Evolutionary conservation across 2,888 invertebrate species (phyloP), one percentile per base, ranked within the genome.

Genomic region (Bombylius discolor): DNA sequence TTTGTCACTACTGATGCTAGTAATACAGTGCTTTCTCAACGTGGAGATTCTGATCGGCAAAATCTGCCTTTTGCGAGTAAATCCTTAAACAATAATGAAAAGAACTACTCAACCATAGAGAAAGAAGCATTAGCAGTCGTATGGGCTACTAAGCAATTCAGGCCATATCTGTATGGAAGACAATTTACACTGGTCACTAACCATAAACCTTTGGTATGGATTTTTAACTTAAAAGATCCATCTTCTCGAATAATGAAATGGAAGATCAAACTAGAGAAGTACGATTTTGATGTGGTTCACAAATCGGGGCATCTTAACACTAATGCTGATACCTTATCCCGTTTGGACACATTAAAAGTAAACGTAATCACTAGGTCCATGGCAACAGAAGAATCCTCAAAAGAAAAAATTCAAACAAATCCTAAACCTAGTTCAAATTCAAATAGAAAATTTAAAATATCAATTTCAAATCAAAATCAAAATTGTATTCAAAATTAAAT

Each of bases 251-350:
- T 70, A 8, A 56, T 64, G 12, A 54, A 65, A 33, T 67, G 65
- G 65, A 49, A 62, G 46, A 56, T 67, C n/a, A 63, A 63, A 58
- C 58, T 67, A 5, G 62, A 62, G 36, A 63, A 66, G 51, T 67
- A 60, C 45, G 63, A 65, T 11, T 67, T 63, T 48, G 59, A 60
- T 31, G 59, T 67, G 5, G 51, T 56, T 0, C 62, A 67, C 45
- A 63, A 63, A 53, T 49, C 58, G 23, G 64, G 63, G 6, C 59
- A 57, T 34, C 7, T n/a, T 47, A 62, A 64, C 39, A 46, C 53
- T 4, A 63, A 62, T 42, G 63, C 64, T 6, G 62, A 63, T 42
- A 53, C 51, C 11, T 14, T 45, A 12, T 13, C 13, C 12, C 12
- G 44, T 7, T n/a, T 13, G 11, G 11, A 7, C 5, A 23, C 23